phyloP scores from a whole-genome alignment of 2,888 invertebrate genomes.

The Arctia plantaginis region DNA sequence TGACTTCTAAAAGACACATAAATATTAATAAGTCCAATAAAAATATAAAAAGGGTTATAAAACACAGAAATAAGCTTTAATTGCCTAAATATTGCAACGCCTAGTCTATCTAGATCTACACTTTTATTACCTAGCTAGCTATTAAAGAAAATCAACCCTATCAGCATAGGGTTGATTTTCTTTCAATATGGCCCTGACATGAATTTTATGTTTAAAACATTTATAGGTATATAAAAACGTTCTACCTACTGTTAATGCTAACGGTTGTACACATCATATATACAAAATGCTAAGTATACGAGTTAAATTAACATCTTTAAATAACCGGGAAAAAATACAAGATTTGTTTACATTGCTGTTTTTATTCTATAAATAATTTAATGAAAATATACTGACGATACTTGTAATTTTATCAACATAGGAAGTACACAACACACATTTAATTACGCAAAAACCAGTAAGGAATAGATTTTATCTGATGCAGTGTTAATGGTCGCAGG shows the following conservation, averaged over 20 bases:
- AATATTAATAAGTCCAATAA: not conserved
- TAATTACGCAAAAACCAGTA: constrained; percentile 18
- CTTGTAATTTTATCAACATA: constrained; percentile 11
- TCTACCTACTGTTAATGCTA: not conserved
- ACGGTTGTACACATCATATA: not conserved
- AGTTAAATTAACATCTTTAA: no score
- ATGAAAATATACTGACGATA: not conserved
- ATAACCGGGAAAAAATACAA: not conserved
- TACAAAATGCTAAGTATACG: no score
- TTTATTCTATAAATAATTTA: not conserved
- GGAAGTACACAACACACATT: not conserved
- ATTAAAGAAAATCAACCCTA: no score
- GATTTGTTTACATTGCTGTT: not conserved
- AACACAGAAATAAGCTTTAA: not conserved
- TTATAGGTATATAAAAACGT: not conserved
- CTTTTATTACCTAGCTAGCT: not conserved
- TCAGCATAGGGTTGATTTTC: not conserved
- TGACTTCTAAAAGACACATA: not conserved
- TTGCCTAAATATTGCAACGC: no score
- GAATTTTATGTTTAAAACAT: not conserved
- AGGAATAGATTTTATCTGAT: constrained; percentile 19
- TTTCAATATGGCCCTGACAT: not conserved
- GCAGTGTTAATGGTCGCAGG: not conserved
- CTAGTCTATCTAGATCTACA: not conserved
- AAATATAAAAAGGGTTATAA: not conserved